Base-by-base conservation (phyloP, 2,888 invertebrate genomes). In the Pomacea canaliculata region DNA sequence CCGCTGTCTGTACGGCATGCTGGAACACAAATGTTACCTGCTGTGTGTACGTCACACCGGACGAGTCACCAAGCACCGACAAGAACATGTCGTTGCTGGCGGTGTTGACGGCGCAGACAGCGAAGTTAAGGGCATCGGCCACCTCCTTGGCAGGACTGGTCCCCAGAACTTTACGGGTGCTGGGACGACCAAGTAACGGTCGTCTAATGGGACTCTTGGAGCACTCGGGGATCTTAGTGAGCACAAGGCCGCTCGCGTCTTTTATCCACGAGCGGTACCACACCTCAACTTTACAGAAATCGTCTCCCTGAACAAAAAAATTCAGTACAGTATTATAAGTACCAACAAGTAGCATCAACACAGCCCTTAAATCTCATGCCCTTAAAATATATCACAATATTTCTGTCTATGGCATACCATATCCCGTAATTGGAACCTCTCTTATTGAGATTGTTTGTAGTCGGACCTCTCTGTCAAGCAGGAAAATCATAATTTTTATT, bases 101-200 rank as follows among this genome's bases (percentile, higher is more conserved):
- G 63, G 69, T 69, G 62, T 74, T 69, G 48, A 51, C 9, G 48
- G 60, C 49, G 37, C 74, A 74, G 62, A 48, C 74, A 12, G 67
- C 74, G 51, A 74, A 74, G 62, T 69, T 59, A n/a, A 74, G 69
- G n/a, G 74, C 74, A 18, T 68, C n/a, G n/a, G 48, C 8, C 8
- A 74, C 27, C 5, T 27, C 49, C 18, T 19, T 2, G 19, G 9
- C 3, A 7, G 18, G 63, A 8, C n/a, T 18, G 59, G 23, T 13
- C 7, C 48, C 56, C 66, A 73, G 67, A 13, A n/a, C 8, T 37
- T 27, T 51, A 59, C 66, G 73, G 13, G 60, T 23, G 49, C 74
- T 69, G 49, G 23, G 12, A 27, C 69, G 56, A 37, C 70, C 70
- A 27, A 56, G 59, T 56, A 23, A 56, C 73, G 0, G 56, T 7